Conservation (phyloP, 2,888 invertebrate species). For the Drosophila buzzatii region DNA sequence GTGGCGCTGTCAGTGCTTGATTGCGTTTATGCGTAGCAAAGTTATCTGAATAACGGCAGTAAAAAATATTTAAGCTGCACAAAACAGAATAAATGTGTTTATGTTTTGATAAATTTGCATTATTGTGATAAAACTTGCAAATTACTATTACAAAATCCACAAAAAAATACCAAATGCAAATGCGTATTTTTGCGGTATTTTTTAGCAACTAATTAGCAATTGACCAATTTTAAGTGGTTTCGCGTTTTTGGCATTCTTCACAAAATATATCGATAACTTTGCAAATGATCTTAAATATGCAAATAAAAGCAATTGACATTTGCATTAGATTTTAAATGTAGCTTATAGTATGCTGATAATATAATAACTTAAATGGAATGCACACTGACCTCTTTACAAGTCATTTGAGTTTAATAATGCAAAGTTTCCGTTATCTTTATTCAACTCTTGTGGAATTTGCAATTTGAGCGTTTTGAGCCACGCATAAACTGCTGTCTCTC, state of each 20-base stretch:
- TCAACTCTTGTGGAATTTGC: constrained; percentile 12
- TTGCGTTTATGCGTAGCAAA: constrained; percentile 52
- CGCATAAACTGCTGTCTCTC: constrained; percentile 45
- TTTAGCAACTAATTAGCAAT: too few relatives aligned
- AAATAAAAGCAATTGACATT: constrained; percentile 1
- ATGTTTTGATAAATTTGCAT: not conserved
- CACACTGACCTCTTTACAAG: constrained; percentile 12
- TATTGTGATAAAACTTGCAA: not conserved
- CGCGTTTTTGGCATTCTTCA: not conserved
- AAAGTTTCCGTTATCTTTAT: constrained; percentile 8
- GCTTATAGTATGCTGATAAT: not conserved
- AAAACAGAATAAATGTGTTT: not conserved
- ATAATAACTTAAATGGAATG: not conserved
- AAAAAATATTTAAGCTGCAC: not conserved
- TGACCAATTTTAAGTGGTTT: too few relatives aligned
- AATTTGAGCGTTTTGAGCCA: constrained; percentile 11
- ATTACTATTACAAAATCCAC: not conserved
- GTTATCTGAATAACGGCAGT: constrained; percentile 25
- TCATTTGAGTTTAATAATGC: constrained; percentile 12
- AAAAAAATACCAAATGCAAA: too few relatives aligned
- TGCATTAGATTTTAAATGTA: not conserved
- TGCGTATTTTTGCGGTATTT: too few relatives aligned
- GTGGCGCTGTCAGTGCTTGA: constrained; percentile 55
- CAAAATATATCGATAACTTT: constrained; percentile 1
- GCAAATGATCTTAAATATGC: not conserved